Conservation (phyloP, 2,888 invertebrate species). For the Chymomyza procnemis region DNA sequence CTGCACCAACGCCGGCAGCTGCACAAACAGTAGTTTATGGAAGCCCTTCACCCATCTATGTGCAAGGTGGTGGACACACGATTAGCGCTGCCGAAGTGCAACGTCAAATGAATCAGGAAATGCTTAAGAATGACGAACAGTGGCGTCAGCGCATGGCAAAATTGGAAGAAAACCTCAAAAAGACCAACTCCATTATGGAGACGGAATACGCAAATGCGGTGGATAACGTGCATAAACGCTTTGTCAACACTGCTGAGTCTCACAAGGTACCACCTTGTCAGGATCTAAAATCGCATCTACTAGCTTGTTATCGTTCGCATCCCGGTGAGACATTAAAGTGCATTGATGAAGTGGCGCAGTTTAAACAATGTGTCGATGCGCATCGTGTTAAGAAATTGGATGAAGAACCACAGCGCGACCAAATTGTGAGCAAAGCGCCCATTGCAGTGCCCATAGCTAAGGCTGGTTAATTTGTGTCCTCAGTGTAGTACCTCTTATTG, state of each 20-base stretch:
- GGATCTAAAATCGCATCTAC: constrained; percentile 80
- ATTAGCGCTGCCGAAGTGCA: constrained; percentile 76
- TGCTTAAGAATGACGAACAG: constrained; percentile 81
- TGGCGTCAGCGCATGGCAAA: constrained; percentile 81
- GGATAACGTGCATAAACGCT: constrained; percentile 77
- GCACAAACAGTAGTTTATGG: constrained; percentile 57
- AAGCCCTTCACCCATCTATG: constrained; percentile 57
- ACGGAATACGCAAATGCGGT: constrained; percentile 81
- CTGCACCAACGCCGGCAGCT: constrained; percentile 29
- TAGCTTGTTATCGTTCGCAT: constrained; percentile 82
- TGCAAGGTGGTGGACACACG: constrained; percentile 69
- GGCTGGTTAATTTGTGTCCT: constrained; percentile 53
- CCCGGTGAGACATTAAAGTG: constrained; percentile 82
- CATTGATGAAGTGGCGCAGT: constrained; percentile 81
- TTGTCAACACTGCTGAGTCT: constrained; percentile 73
- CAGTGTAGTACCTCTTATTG: not conserved
- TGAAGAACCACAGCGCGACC: constrained; percentile 29
- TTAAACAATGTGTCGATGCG: constrained; percentile 82
- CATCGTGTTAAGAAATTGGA: constrained; percentile 78
- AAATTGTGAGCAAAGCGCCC: constrained; percentile 31
- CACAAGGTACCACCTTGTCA: constrained; percentile 80
- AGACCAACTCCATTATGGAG: constrained; percentile 81
- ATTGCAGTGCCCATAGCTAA: constrained; percentile 52
- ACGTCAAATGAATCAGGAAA: constrained; percentile 81
- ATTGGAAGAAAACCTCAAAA: constrained; percentile 81